These are phyloP conservation scores for Leistus spinibarbis DNA, from an alignment of 2,888 invertebrate species.

Conservation along the genomic window DNA sequence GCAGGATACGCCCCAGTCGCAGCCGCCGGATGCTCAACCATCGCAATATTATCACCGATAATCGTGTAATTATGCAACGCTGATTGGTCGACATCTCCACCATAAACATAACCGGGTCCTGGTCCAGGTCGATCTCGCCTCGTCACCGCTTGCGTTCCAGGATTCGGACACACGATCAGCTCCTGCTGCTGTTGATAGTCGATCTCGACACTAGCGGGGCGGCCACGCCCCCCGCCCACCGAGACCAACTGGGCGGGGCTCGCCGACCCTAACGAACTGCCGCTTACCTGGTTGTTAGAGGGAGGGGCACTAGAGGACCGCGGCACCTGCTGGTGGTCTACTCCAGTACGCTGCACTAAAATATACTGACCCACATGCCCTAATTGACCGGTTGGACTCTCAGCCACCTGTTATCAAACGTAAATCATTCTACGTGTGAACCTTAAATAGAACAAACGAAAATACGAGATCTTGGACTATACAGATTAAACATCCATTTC, in stretches of 20 bases:
- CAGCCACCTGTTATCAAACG: conserved; percentile 61
- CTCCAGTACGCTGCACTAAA: conserved; percentile 74
- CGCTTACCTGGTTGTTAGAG: conserved; percentile 56
- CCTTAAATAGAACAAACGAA: conserved; percentile 13
- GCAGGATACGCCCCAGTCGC: background rate
- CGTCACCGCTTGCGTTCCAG: conserved; percentile 60
- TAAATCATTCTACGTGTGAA: conserved; percentile 29
- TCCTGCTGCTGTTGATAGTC: conserved; percentile 50
- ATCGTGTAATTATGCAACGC: conserved; percentile 59
- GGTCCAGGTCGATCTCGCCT: conserved; percentile 58
- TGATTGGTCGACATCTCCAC: conserved; percentile 47
- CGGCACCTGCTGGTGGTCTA: conserved; percentile 71
- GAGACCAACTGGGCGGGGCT: conserved; percentile 50
- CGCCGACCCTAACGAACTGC: conserved; percentile 17
- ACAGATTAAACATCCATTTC: background rate
- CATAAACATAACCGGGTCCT: conserved; percentile 53
- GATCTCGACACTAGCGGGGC: conserved; percentile 71
- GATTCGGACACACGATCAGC: conserved; percentile 56
- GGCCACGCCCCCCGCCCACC: conserved; percentile 62
- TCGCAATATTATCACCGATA: conserved; percentile 55
- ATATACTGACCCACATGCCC: conserved; percentile 79
- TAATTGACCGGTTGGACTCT: conserved; percentile 62
- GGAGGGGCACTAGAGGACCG: conserved; percentile 87
- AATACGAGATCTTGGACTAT: background rate
- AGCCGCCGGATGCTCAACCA: conserved; percentile 56